Evolutionary conservation across 2,113 vertebrate species (phyloP), one percentile per base, ranked within the genome.

Genomic region (Sciurus niger): DNA sequence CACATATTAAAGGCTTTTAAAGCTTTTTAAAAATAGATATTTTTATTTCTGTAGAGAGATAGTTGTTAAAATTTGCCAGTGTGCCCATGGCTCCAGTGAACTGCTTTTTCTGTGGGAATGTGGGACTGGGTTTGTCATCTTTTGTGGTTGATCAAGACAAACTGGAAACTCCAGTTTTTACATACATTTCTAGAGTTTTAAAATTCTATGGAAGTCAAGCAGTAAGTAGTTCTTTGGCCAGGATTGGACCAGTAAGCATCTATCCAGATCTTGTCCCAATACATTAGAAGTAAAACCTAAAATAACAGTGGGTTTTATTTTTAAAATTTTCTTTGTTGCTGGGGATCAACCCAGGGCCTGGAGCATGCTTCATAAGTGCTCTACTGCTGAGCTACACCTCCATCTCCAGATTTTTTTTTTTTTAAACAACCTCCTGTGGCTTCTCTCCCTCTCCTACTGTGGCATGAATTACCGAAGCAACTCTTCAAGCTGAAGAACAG

Each of bases 71-170:
- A 20, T 76, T 55, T 73, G 22, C 30, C 20, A 90, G n/a, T 22
- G 48, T 25, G 48, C 14, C 68, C 13, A n/a, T 67, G 78, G 60
- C 43, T 93, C 63, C 74, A n/a, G 13, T 63, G 30, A 40, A 18
- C 34, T 60, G 28, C 53, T 73, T 74, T 83, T 17, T 30, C 24
- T 63, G 0, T 58, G 63, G 40, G 24, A 60, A 70, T 28, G 1
- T 73, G 74, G 46, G 58, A 8, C 51, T 83, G 72, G 28, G 30
- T 73, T 76, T 94, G 48, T 88, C 60, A 90, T 18, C 55, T 90
- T 96, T 77, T 93, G 48, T 86, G n/a, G 55, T 72, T 51, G n/a
- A 70, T 89, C 12, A 72, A n/a, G 37, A 68, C 55, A 73, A 78
- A 67, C 30, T 24, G 51, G 68, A 89, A 89, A 68, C 20, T 53